Evolutionary conservation across 2,113 vertebrate genomes (phyloP), one percentile per base, ranked within the genome.

Genomic region (Pseudorasbora parva): DNA sequence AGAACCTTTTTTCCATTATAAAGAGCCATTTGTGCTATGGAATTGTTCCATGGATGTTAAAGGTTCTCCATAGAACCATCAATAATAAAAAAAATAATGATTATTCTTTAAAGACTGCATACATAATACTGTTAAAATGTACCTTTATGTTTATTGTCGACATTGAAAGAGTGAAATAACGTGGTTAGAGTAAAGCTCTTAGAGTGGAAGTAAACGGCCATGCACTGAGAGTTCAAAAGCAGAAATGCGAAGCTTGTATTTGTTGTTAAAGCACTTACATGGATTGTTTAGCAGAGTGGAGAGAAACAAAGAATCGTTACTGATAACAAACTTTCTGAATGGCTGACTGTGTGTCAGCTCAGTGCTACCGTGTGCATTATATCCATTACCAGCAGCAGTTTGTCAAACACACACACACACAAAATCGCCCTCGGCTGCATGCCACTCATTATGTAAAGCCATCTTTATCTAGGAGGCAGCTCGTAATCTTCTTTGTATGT

Each of bases 321-420:
- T 94, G 91, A 93, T 93, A 93, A 91, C 91, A 87, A 93, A 87
- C 89, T 87, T 89, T 87, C 89, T 93, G 91, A 93, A 92, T 90
- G 88, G 89, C 90, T 90, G 91, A 92, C 88, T 92, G 90, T 93
- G 91, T 92, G 92, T 92, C 91, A 91, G 90, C 89, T 91, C 88
- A 89, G 87, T 90, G 89, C 88, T 90, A 91, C 90, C 85, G 77
- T 86, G 88, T 85, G 78, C 75, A 43, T 89, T 91, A 73, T 90
- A 86, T 92, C 89, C 87, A 19, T 81, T 69, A 89, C 43, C 81
- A 91, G 91, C 92, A 91, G 92, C 91, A 92, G 85, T 89, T 87
- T 85, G 86, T 86, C 87, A 86, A 45, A 79, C 87, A 86, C 86
- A 86, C 87, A 87, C 90, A 84, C 88, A 17, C 49, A 57, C 73